phyloP scores from a whole-genome alignment of 2,888 invertebrate genomes.

The Antitype chi region DNA sequence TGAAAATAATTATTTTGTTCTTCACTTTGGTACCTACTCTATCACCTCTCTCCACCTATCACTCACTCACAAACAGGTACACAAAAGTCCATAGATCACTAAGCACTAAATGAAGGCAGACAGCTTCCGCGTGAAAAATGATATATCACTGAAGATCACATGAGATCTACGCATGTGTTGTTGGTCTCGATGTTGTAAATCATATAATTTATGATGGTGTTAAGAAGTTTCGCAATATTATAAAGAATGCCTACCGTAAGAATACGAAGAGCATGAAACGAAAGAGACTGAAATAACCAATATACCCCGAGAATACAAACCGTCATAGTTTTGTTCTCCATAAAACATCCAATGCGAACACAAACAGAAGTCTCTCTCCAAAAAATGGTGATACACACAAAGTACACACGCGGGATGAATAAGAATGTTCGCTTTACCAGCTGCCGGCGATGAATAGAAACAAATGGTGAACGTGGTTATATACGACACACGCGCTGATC shows the following conservation, averaged over 20 bases:
- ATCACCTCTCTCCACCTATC: too few relatives aligned
- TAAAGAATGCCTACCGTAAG: background rate
- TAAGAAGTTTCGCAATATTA: background rate
- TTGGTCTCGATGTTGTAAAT: background rate
- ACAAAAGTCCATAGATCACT: slow-evolving; percentile 65
- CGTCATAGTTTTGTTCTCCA: background rate
- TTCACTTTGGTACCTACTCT: too few relatives aligned
- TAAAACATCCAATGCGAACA: background rate
- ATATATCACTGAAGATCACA: background rate
- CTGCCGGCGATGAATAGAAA: slow-evolving; percentile 66
- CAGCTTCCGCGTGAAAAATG: slow-evolving; percentile 63
- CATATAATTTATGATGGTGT: background rate
- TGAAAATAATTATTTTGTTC: background rate
- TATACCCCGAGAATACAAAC: background rate
- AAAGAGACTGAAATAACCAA: background rate
- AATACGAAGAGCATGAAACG: background rate
- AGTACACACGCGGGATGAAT: slow-evolving; percentile 58
- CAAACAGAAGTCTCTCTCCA: background rate
- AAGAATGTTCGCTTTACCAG: slow-evolving; percentile 73
- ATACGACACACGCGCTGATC: slow-evolving; percentile 17
- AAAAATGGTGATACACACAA: slow-evolving; percentile 27
- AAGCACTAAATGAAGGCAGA: slow-evolving; percentile 71
- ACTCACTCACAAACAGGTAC: background rate
- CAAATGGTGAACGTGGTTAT: slow-evolving; percentile 69
- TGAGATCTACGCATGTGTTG: background rate